Conservation (phyloP, 2,888 invertebrate species). For the Drosophila pseudotalamancana region DNA sequence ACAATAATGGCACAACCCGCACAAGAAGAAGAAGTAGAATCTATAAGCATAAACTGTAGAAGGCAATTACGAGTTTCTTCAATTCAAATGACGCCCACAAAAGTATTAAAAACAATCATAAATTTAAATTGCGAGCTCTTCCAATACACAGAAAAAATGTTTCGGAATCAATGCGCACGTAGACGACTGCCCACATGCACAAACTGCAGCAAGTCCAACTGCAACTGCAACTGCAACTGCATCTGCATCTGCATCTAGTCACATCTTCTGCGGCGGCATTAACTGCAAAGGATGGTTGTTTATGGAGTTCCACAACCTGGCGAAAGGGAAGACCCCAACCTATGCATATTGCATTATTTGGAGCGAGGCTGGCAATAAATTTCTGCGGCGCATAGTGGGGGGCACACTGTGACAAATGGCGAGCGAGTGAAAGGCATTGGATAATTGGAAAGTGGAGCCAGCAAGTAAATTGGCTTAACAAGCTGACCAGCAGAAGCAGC, state of each 20-base stretch:
- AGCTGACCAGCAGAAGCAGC: constrained; percentile 8
- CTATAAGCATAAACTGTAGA: constrained; percentile 4
- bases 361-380: constrained; percentile 58
- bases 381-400: constrained; percentile 30
- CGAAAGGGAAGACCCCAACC: constrained; percentile 61
- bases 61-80: constrained; percentile 45
- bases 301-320: constrained; percentile 52
- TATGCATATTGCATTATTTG: constrained; percentile 45
- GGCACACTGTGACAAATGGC: constrained; percentile 64
- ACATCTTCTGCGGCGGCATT: constrained; percentile 27
- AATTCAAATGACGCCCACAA: constrained; percentile 57
- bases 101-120: constrained; percentile 69
- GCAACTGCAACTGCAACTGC: background rate
- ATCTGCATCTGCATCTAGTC: constrained; percentile 28
- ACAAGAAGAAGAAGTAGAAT: constrained; percentile 5
- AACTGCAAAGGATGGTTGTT: constrained; percentile 47
- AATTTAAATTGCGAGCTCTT: constrained; percentile 54
- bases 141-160: constrained; percentile 12
- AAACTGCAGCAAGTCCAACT: constrained; percentile 5
- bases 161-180: constrained; percentile 58
- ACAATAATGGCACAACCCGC: constrained; percentile 2
- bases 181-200: constrained; percentile 21
- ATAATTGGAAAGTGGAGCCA: constrained; percentile 52
- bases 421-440: constrained; percentile 59
- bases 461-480: constrained; percentile 34